Base-by-base conservation (phyloP, 2,113 vertebrate genomes). In the Polypterus bichir region DNA sequence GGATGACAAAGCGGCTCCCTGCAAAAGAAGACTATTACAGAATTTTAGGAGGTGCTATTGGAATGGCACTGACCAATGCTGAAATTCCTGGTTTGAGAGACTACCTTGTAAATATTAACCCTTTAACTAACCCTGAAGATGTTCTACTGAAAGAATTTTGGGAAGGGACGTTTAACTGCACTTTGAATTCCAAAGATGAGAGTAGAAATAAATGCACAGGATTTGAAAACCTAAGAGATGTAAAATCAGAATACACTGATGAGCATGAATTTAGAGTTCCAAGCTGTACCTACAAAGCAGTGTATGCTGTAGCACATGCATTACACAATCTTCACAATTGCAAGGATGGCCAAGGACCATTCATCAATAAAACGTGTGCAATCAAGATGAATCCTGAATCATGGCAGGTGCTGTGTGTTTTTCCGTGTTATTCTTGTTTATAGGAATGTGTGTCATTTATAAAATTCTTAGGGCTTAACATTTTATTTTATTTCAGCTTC, bases 291-390 rank as follows among this genome's bases (percentile, higher is more conserved):
- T 58, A 58, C 6, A 58, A 58, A 56, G 64, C 59, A 48, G 64
- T 65, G 27, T 8, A 63, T 63, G 10, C 62, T 76, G 9, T 66
- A 61, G 62, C 47, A 27, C 44, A 54, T 54, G 66, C 65, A 5
- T 49, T 74, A 9, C 45, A 71, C 7, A 61, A 66, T 49, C 49
- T 70, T 44, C 27, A 68, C 10, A 59, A 49, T 44, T 66, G 71
- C 48, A 47, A 68, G 57, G 47, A 61, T 2, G 61, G 66, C 11
- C 46, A 63, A 62, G 65, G 58, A 7, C 60, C 65, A 7, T 70
- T 71, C 61, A 5, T 9, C 44, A 67, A 70, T 47, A 62, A 53
- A 53, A 65, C 51, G 10, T 74, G 70, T 65, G 59, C 63, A 47
- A 48, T 57, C 4, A 9, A 3, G 6, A 60, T 44, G 11, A 60